Percentiles rank a stretch among this genome's conserved stretches.
phyloP scores from a whole-genome alignment of 2,888 invertebrate genomes.

The Euphydryas editha region DNA sequence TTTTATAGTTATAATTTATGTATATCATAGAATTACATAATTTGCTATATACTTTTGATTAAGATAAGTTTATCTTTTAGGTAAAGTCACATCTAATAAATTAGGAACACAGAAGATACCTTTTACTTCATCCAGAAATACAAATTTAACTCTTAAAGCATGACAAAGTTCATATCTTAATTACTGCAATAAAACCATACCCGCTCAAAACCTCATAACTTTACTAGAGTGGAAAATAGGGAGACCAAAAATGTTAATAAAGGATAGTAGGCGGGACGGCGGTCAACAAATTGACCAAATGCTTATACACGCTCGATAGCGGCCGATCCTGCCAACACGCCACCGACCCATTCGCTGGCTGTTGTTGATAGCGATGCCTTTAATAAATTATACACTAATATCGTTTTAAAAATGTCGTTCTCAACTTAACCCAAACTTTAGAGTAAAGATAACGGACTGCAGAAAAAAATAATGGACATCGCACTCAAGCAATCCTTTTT shows the following conservation, averaged over 20 bases:
- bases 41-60: background rate
- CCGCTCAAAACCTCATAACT: slow-evolving; percentile 73
- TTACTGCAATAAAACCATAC: slow-evolving; percentile 78
- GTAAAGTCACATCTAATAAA: background rate
- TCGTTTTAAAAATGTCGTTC: slow-evolving; percentile 55
- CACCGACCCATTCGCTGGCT: slow-evolving; percentile 35
- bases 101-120: background rate
- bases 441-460: slow-evolving; percentile 48
- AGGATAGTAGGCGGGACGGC: slow-evolving; percentile 59
- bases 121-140: slow-evolving; percentile 48
- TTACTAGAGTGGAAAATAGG: slow-evolving; percentile 68
- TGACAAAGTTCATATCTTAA: slow-evolving; percentile 75
- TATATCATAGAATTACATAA: too few species aligned
- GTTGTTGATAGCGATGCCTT: slow-evolving; percentile 56
- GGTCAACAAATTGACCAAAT: slow-evolving; percentile 71
- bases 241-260: slow-evolving; percentile 70
- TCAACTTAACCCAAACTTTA: slow-evolving; percentile 45
- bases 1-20: background rate
- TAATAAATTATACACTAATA: slow-evolving; percentile 71
- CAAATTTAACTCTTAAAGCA: slow-evolving; percentile 68
- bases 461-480: slow-evolving; percentile 47
- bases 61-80: background rate
- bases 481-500: slow-evolving; percentile 12
- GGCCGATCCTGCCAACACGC: slow-evolving; percentile 53
- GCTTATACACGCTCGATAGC: slow-evolving; percentile 63